phyloP scores from a whole-genome alignment of 2,888 invertebrate species.

The Pollenia amentaria region DNA sequence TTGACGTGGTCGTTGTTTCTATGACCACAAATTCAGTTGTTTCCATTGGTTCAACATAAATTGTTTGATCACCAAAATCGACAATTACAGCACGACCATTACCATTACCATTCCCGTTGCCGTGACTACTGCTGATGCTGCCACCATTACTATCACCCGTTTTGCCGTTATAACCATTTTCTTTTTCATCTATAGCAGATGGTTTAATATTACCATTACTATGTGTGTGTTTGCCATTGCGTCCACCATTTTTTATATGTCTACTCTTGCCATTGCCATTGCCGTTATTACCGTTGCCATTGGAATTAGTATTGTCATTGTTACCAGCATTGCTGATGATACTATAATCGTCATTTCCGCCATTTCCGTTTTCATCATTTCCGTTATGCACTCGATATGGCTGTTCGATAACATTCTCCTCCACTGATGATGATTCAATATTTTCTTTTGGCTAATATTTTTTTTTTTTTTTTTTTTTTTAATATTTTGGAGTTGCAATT shows the following conservation, averaged over 20 bases:
- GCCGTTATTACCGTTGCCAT: slow-evolving; percentile 61
- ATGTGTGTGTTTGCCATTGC: slow-evolving; percentile 74
- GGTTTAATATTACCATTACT: slow-evolving; percentile 68
- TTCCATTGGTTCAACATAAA: slow-evolving; percentile 84
- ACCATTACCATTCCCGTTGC: slow-evolving; percentile 74
- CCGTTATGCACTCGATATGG: slow-evolving; percentile 84
- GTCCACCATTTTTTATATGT: slow-evolving; percentile 67
- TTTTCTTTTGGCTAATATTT: slow-evolving; percentile 80
- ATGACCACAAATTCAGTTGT: slow-evolving; percentile 85
- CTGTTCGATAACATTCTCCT: slow-evolving; percentile 84
- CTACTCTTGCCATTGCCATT: slow-evolving; percentile 49
- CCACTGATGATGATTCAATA: slow-evolving; percentile 83
- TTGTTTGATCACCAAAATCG: slow-evolving; percentile 83
- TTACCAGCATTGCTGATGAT: slow-evolving; percentile 75
- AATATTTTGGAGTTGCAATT: background rate
- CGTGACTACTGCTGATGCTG: slow-evolving; percentile 73
- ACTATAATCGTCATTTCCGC: slow-evolving; percentile 84
- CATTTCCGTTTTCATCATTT: slow-evolving; percentile 84
- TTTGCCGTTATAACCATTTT: slow-evolving; percentile 53
- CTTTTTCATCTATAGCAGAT: slow-evolving; percentile 51
- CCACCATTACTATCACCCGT: slow-evolving; percentile 72
- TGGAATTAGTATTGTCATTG: slow-evolving; percentile 65
- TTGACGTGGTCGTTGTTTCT: slow-evolving; percentile 81
- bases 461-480: slow-evolving; percentile 36
- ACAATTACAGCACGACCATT: slow-evolving; percentile 79